These are phyloP conservation scores for Agriopis marginaria DNA, from an alignment of 2,888 invertebrate genomes.

Conservation along the genomic window DNA sequence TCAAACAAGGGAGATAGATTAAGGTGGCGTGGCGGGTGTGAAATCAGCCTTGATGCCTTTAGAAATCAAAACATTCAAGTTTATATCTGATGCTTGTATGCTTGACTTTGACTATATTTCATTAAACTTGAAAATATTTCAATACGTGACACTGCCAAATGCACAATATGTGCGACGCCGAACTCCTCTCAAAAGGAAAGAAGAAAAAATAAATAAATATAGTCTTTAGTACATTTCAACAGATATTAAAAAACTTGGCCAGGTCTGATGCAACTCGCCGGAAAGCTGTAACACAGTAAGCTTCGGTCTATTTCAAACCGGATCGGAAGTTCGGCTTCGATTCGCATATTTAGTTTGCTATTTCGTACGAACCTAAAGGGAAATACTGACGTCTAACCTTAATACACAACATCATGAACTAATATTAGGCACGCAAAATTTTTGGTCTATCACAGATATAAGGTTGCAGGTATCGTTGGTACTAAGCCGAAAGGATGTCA, in stretches of 20 bases:
- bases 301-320: constrained; percentile 38
- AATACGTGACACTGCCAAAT: no score
- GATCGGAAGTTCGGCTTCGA: constrained; percentile 41
- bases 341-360: constrained; percentile 41
- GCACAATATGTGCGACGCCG: no score
- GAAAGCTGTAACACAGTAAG: constrained; percentile 18
- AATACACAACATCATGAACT: not conserved
- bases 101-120: no score
- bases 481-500: not conserved
- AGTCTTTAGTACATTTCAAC: not conserved
- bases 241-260: constrained; percentile 2
- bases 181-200: no score
- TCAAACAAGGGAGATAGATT: no score
- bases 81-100: no score
- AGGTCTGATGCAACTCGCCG: constrained; percentile 21
- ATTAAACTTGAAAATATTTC: no score
- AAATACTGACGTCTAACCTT: constrained; percentile 18
- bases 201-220: not conserved
- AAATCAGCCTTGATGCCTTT: no score
- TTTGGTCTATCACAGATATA: not conserved
- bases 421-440: not conserved
- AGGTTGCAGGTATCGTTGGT: not conserved
- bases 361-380: constrained; percentile 29
- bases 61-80: no score
- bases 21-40: no score